Conservation (phyloP, 2,797 vertebrate species). For the Cynodonichthys magdalenae region DNA sequence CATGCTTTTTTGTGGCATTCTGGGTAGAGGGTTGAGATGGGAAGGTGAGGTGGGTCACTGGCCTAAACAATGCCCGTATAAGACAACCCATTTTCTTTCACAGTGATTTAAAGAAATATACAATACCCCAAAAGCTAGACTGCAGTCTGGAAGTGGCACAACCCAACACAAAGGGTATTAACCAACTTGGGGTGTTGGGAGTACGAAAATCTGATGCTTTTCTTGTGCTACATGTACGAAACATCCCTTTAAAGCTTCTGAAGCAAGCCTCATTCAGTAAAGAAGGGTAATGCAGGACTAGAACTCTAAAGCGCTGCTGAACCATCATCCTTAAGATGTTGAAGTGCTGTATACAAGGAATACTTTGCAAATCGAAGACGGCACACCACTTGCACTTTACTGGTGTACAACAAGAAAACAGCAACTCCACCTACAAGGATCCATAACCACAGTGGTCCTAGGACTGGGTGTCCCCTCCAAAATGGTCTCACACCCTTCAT, state of each 20-base stretch:
- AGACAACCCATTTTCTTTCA: constrained; percentile 61
- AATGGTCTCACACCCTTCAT: neutral
- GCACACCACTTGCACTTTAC: constrained; percentile 56
- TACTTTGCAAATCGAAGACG: constrained; percentile 46
- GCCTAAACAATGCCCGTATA: constrained; percentile 35
- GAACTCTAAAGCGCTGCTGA: constrained; percentile 19
- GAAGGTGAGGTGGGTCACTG: constrained; percentile 33
- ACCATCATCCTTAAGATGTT: constrained; percentile 16
- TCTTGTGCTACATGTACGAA: constrained; percentile 50
- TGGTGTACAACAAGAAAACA: constrained; percentile 56
- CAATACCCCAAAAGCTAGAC: constrained; percentile 39
- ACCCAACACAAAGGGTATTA: constrained; percentile 27
- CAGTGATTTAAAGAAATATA: constrained; percentile 69
- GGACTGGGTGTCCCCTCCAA: neutral
- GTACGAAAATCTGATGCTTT: constrained; percentile 11
- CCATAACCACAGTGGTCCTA: constrained; percentile 34
- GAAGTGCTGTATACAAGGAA: constrained; percentile 53
- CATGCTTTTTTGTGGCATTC: constrained; percentile 59
- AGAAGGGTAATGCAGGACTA: constrained; percentile 33
- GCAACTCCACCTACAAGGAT: constrained; percentile 53
- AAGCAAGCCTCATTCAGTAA: constrained; percentile 22
- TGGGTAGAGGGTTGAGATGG: constrained; percentile 35
- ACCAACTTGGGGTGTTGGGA: neutral
- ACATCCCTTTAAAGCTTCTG: constrained; percentile 20
- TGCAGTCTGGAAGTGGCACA: constrained; percentile 27